These are phyloP conservation scores for Mobula hypostoma DNA, from an alignment of 2,113 vertebrate species.

Conservation along the genomic window DNA sequence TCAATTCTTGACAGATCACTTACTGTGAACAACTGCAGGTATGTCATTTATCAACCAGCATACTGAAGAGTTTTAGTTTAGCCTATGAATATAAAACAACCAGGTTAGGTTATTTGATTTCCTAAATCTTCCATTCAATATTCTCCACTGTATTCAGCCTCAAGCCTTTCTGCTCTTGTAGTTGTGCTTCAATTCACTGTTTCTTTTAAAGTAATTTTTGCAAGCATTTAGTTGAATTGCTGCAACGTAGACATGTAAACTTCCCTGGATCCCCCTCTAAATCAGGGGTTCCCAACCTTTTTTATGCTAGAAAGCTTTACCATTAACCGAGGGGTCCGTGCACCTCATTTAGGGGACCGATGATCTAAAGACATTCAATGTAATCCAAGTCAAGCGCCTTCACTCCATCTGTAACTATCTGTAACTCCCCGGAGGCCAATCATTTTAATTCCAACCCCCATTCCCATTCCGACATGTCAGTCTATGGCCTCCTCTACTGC, in stretches of 20 bases:
- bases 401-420: too few relatives aligned
- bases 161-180: conserved; percentile 11
- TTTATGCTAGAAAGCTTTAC: too few relatives aligned
- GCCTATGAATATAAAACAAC: conserved; percentile 36
- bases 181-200: not conserved
- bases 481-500: too few relatives aligned
- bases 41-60: conserved; percentile 24
- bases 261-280: not conserved
- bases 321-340: too few relatives aligned
- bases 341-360: too few relatives aligned
- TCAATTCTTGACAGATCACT: conserved; percentile 36
- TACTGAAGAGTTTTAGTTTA: conserved; percentile 16
- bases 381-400: too few relatives aligned
- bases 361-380: too few relatives aligned
- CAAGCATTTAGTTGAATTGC: not conserved
- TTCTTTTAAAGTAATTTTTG: conserved; percentile 24
- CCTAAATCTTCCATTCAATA: conserved; percentile 28
- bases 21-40: conserved; percentile 37
- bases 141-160: conserved; percentile 23
- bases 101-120: conserved; percentile 12
- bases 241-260: not conserved
- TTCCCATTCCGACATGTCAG: too few relatives aligned
- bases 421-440: too few relatives aligned
- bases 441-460: too few relatives aligned
- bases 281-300: too few relatives aligned